phyloP scores from a whole-genome alignment of 2,113 vertebrate genomes.

The Microcebus lehilahytsara region DNA sequence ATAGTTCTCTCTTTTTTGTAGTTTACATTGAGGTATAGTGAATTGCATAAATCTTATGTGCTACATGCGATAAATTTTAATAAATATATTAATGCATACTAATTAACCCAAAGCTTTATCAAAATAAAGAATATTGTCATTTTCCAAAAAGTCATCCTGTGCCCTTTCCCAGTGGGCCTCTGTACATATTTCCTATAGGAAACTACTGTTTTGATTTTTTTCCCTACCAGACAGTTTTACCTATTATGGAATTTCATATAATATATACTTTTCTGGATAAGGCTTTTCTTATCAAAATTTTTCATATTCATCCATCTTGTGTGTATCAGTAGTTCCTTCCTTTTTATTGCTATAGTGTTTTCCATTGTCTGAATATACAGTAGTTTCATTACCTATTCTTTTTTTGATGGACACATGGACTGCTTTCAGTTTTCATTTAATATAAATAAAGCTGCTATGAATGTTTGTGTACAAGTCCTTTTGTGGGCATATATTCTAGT shows the following conservation, averaged over 20 bases:
- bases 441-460: background rate
- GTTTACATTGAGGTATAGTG: background rate
- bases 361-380: background rate
- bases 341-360: background rate
- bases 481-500: background rate
- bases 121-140: background rate
- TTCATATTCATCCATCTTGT: background rate
- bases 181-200: background rate
- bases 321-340: background rate
- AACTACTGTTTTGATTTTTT: background rate
- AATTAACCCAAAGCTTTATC: background rate
- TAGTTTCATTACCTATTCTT: background rate
- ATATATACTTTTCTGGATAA: background rate
- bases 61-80: background rate
- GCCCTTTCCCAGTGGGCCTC: background rate
- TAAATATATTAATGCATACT: background rate
- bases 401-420: background rate
- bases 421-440: background rate
- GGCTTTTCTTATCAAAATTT: background rate
- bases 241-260: background rate
- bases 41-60: background rate
- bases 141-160: background rate
- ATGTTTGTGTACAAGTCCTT: background rate
- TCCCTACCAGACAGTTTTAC: background rate
- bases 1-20: background rate